Percentiles rank a stretch among this genome's conserved stretches.
phyloP scores from a whole-genome alignment of 2,797 vertebrate genomes.

The Falco berigora region DNA sequence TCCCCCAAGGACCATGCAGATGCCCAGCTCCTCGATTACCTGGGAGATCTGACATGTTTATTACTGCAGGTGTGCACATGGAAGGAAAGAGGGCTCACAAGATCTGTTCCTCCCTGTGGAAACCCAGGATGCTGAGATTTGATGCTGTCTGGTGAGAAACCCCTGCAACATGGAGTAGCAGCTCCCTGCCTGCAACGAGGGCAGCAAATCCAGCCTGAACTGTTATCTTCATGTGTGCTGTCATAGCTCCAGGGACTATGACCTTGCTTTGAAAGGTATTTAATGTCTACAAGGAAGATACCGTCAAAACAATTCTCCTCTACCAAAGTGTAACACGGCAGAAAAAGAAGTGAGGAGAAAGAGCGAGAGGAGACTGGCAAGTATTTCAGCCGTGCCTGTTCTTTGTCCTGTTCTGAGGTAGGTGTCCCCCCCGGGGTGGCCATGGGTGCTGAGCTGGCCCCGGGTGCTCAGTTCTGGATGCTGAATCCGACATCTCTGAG shows the following conservation, averaged over 20 bases:
- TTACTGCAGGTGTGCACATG: background rate
- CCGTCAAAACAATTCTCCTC: conserved; percentile 34
- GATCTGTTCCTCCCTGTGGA: background rate
- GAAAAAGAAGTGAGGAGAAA: conserved; percentile 19
- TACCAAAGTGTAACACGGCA: background rate
- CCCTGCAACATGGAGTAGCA: background rate
- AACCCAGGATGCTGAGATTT: background rate
- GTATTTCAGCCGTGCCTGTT: background rate
- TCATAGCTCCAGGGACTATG: background rate
- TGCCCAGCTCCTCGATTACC: background rate
- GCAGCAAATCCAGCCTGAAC: background rate
- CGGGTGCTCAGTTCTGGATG: background rate
- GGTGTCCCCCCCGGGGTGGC: background rate
- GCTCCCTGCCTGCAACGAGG: background rate
- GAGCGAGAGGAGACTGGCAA: background rate
- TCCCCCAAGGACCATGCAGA: fast-evolving
- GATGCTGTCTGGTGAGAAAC: background rate
- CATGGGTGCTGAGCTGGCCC: background rate
- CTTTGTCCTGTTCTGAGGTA: background rate
- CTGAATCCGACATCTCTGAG: background rate
- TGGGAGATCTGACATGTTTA: background rate
- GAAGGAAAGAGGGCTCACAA: background rate
- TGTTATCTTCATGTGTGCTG: background rate
- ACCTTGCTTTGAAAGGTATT: conserved; percentile 54
- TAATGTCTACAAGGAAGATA: conserved; percentile 25